Conservation (phyloP, 2,888 invertebrate species). For the Eristalis pertinax region DNA sequence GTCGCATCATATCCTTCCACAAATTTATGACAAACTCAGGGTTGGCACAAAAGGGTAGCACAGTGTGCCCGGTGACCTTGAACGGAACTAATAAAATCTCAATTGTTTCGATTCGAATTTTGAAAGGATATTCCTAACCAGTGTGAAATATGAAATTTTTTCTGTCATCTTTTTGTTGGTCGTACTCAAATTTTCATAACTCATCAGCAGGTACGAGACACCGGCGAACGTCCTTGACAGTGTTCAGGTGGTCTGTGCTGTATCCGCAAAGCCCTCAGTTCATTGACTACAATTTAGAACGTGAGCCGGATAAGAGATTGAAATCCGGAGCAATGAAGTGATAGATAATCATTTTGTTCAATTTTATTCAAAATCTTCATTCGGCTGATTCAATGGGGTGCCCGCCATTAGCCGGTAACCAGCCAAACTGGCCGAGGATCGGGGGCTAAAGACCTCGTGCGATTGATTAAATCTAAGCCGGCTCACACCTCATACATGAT, state of each 20-base stretch:
- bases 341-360: constrained; percentile 10
- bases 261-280: not conserved
- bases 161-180: not conserved
- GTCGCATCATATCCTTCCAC: constrained; percentile 48
- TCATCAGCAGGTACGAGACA: constrained; percentile 38
- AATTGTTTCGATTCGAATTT: constrained; percentile 13
- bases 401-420: not conserved
- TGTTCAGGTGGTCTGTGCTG: not conserved
- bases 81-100: constrained; percentile 45
- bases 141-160: constrained; percentile 62
- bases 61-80: constrained; percentile 47
- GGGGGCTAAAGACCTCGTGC: constrained; percentile 5
- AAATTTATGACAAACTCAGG: constrained; percentile 61
- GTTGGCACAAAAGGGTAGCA: constrained; percentile 67
- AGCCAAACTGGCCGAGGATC: not conserved
- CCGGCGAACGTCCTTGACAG: not conserved
- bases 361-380: constrained; percentile 15
- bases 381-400: not conserved
- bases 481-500: not conserved
- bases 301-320: not conserved
- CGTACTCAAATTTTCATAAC: constrained; percentile 33
- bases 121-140: constrained; percentile 28
- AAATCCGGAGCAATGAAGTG: not conserved
- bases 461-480: not conserved
- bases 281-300: constrained; percentile 3